Evolutionary conservation across 2,797 vertebrate genomes (phyloP), one percentile per base, ranked within the genome.

Genomic region (Botia almorhae): DNA sequence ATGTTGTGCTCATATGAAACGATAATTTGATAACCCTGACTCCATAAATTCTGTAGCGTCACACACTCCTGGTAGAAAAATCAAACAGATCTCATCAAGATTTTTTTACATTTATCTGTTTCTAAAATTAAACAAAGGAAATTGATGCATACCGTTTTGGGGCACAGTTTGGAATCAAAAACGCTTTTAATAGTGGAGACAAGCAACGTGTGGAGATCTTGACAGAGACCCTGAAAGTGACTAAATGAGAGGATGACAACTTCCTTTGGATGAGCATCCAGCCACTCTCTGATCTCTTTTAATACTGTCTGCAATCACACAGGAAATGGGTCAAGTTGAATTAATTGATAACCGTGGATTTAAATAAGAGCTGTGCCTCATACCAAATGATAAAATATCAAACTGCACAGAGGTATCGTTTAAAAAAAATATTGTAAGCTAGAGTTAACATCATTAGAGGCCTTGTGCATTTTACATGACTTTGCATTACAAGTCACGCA

Each of bases 201-300:
- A 81, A 99, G 94, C 86, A 89, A 89, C 50, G 83, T 63, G 72
- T 99, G 97, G 78, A 95, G 94, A 36, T 91, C 94, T 7, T 82
- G 90, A 11, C 75, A 94, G 88, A 99, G 88, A 55, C 93, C 95
- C 63, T 95, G 94, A 84, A 98, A 96, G 87, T 96, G 94, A 81
- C 96, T 95, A 92, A 96, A 98, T 67, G 96, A 96, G 83, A 98
- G 91, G 79, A 99, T 92, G 74, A 98, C 86, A 63, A 96, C 92
- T 84, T 99, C 97, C 76, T 77, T 94, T 17, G 96, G 96, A 89
- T 98, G 96, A 58, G 79, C 60, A 53, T 96, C 94, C 89, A 99
- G 88, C 97, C 97, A 99, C 82, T 93, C 89, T 7, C 89, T 84
- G 74, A 99, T 95, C 91, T 98, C 96, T 46, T 88, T 90, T 4